A percentile compares a stretch with the other conserved stretches of the same genome.
These are phyloP conservation scores for Eulemur rubriventer DNA, from an alignment of 2,797 vertebrate species.

Conservation along the genomic window DNA sequence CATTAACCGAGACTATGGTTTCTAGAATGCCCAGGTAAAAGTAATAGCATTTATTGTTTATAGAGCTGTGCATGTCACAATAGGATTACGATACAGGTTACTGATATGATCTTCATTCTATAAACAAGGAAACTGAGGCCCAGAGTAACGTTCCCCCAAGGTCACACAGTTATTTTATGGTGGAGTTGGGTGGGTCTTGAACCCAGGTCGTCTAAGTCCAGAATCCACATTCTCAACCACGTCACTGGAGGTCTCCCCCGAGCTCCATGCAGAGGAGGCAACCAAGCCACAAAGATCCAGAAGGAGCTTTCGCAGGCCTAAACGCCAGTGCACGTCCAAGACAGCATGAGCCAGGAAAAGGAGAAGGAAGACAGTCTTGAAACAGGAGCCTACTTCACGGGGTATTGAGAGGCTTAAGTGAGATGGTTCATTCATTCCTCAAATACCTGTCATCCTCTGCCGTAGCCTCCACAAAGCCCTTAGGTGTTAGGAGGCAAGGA, in stretches of 20 bases:
- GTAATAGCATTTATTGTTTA: neutral
- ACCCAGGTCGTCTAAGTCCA: neutral
- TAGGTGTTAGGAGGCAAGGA: neutral
- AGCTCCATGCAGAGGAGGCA: neutral
- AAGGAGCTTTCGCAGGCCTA: neutral
- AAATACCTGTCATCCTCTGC: neutral
- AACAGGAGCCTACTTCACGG: neutral
- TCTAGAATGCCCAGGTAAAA: neutral
- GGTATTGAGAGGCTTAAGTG: neutral
- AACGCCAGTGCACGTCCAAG: too few species aligned
- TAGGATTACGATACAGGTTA: neutral
- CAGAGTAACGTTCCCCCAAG: neutral
- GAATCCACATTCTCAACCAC: neutral
- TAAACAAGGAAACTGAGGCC: neutral
- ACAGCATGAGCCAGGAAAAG: neutral
- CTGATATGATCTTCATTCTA: neutral
- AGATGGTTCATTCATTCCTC: neutral
- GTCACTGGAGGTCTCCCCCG: neutral
- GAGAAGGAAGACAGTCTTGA: neutral
- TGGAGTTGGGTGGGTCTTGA: neutral
- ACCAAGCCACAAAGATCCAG: neutral
- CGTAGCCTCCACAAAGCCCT: neutral
- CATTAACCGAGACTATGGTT: neutral
- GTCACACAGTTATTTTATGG: neutral
- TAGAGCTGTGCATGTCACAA: neutral